Evolutionary conservation across 2,797 vertebrate species (phyloP).

Genomic region (Nyctalus aviator): DNA sequence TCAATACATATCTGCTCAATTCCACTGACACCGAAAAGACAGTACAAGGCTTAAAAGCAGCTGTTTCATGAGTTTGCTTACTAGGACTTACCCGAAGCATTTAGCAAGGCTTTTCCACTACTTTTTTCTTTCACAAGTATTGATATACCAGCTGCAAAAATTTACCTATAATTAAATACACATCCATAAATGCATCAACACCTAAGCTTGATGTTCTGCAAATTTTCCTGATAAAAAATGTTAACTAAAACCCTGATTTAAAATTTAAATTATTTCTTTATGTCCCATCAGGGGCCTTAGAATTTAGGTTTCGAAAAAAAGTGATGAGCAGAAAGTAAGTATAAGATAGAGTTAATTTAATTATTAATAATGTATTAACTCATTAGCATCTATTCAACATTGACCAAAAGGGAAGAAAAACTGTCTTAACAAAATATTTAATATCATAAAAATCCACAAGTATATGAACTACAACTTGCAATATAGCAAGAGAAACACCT

Average conservation of each 20-base stretch:
- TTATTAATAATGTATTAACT: conserved; percentile 22
- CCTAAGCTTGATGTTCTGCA: neutral
- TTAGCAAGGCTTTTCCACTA: neutral
- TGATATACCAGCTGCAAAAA: neutral
- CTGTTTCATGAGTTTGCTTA: neutral
- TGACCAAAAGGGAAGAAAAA: neutral
- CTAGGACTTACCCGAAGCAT: conserved; percentile 3
- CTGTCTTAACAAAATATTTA: conserved; percentile 39
- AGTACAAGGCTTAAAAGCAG: conserved; percentile 13
- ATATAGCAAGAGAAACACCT: neutral
- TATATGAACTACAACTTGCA: neutral
- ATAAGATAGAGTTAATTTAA: conserved; percentile 22
- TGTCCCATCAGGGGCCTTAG: neutral
- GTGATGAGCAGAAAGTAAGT: conserved; percentile 41
- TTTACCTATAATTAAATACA: conserved; percentile 42
- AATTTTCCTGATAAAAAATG: conserved; percentile 27
- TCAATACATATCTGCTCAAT: conserved; percentile 58
- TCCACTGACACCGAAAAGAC: conserved; percentile 50
- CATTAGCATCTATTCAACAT: conserved; percentile 42
- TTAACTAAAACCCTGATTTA: conserved; percentile 52
- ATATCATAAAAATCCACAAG: conserved; percentile 22
- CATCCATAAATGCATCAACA: neutral
- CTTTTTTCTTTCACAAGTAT: conserved; percentile 1
- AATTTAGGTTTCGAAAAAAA: conserved; percentile 56
- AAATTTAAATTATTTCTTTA: conserved; percentile 45